Conservation (phyloP, 2,888 invertebrate genomes). For the Spisula subtruncata region DNA sequence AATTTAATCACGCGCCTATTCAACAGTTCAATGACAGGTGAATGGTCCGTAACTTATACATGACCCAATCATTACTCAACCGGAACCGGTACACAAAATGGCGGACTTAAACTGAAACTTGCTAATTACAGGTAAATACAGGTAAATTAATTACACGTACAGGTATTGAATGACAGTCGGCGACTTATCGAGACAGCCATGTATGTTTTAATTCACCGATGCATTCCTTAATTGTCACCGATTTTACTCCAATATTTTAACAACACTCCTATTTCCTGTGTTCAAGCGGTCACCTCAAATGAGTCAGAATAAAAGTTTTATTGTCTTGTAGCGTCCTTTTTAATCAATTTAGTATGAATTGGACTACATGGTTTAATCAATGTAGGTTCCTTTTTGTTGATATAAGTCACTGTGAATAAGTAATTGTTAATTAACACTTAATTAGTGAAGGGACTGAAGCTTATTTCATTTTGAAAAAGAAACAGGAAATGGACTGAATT, state of each 20-base stretch:
- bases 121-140: constrained; percentile 50
- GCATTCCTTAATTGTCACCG: neutral
- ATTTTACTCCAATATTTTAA: neutral
- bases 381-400: too few relatives aligned
- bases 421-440: too few relatives aligned
- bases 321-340: neutral
- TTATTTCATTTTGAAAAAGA: constrained; percentile 8
- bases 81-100: constrained; percentile 25
- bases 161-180: neutral
- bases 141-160: constrained; percentile 33
- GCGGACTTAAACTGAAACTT: constrained; percentile 31
- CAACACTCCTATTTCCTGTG: neutral
- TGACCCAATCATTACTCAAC: constrained; percentile 21
- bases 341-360: neutral
- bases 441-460: too few relatives aligned
- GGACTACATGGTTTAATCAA: neutral
- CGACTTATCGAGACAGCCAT: neutral
- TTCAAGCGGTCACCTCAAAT: neutral
- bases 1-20: neutral
- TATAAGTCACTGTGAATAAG: too few relatives aligned
- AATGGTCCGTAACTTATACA: constrained; percentile 5
- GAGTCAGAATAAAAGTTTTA: neutral
- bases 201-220: neutral
- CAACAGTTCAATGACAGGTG: neutral
- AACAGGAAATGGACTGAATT: neutral